phyloP scores from a whole-genome alignment of 2,113 vertebrate genomes.

The Clarias batrachus region DNA sequence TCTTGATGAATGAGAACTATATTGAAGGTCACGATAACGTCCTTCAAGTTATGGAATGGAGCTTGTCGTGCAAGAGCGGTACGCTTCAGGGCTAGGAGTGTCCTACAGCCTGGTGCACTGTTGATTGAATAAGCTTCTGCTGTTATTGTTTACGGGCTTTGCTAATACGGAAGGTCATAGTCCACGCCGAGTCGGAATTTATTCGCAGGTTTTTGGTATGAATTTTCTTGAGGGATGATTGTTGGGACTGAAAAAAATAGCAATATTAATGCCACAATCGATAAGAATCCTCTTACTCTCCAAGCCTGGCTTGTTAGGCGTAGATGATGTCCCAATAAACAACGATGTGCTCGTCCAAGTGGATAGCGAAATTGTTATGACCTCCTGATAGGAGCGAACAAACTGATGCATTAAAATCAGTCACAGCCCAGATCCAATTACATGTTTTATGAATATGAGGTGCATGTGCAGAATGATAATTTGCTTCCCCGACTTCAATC shows the following conservation, averaged over 20 bases:
- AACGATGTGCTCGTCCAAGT: constrained; percentile 45
- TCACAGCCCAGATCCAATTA: constrained; percentile 56
- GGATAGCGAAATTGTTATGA: constrained; percentile 55
- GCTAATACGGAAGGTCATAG: constrained; percentile 36
- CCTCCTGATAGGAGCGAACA: constrained; percentile 51
- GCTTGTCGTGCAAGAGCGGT: not conserved
- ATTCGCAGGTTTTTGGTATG: constrained; percentile 24
- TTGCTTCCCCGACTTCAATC: constrained; percentile 15
- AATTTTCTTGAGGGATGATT: constrained; percentile 39
- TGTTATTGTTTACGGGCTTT: constrained; percentile 24
- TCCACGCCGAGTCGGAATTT: constrained; percentile 21
- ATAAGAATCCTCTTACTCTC: constrained; percentile 32
- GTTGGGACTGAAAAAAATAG: constrained; percentile 13
- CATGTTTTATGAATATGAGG: constrained; percentile 58
- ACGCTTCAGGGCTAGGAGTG: not conserved
- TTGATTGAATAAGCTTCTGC: constrained; percentile 16
- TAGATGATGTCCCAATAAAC: constrained; percentile 39
- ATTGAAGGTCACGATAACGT: constrained; percentile 32
- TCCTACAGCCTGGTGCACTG: not conserved
- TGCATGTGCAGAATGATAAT: constrained; percentile 52
- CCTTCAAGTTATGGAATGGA: constrained; percentile 16
- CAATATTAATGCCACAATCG: constrained; percentile 46
- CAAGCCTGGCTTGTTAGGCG: constrained; percentile 37
- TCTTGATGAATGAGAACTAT: constrained; percentile 30
- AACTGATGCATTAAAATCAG: constrained; percentile 51